Conservation (phyloP, 1,140 invertebrate genomes). For the Palaemon carinicauda region DNA sequence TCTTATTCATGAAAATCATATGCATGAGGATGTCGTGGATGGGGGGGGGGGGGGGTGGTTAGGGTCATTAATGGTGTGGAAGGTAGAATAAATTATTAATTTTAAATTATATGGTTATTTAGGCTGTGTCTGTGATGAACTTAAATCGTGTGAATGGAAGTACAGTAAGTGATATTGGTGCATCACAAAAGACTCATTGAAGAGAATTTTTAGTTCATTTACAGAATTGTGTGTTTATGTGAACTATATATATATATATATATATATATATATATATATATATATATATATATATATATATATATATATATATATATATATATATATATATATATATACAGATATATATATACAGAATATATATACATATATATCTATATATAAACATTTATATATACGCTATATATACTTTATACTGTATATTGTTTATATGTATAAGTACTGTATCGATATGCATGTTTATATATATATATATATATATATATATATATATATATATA, state of each 20-base stretch:
- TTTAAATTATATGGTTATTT: too few relatives aligned
- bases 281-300: not conserved
- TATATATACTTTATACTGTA: not conserved
- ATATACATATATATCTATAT: not conserved
- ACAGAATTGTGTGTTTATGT: not conserved
- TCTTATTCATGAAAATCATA: too few relatives aligned
- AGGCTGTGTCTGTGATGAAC: too few relatives aligned
- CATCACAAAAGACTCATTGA: too few relatives aligned
- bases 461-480: not conserved
- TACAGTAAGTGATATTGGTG: too few relatives aligned
- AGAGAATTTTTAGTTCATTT: too few relatives aligned
- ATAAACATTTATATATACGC: not conserved
- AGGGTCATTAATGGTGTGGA: too few relatives aligned
- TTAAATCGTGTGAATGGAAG: too few relatives aligned
- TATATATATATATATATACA: not conserved
- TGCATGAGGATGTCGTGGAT: too few relatives aligned
- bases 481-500: not conserved
- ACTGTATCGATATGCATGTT: not conserved
- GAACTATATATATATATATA: not conserved
- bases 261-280: not conserved
- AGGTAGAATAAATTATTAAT: too few relatives aligned
- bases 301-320: slow-evolving; percentile 2
- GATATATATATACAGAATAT: not conserved
- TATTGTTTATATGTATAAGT: not conserved
- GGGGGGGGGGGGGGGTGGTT: too few relatives aligned